Conservation (phyloP, 64 coral and sea anemone species). For the Porites australiensis region DNA sequence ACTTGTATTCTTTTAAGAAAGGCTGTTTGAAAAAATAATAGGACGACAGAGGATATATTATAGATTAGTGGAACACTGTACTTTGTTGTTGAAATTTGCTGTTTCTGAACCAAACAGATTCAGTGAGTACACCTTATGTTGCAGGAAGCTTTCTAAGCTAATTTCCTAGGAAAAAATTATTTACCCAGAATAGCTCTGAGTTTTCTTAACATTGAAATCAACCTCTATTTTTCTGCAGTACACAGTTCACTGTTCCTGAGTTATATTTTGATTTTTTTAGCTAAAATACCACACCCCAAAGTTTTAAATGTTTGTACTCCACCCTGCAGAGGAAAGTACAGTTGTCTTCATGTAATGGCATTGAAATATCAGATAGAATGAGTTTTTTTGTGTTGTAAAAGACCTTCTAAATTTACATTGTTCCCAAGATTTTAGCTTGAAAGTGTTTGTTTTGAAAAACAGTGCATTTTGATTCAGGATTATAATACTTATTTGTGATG, state of each 20-base stretch:
- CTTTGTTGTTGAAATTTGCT: neutral
- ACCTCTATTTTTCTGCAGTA: neutral
- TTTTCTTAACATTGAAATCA: too few relatives aligned
- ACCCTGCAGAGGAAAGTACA: neutral
- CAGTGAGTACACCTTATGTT: neutral
- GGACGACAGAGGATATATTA: neutral
- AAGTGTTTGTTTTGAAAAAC: too few relatives aligned
- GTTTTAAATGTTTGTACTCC: neutral
- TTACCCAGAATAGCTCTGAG: too few relatives aligned
- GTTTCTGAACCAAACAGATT: neutral
- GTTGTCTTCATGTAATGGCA: too few relatives aligned
- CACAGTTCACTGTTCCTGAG: neutral
- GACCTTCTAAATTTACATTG: too few relatives aligned
- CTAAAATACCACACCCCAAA: conserved; percentile 6
- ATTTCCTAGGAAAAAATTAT: too few relatives aligned
- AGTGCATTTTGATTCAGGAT: too few relatives aligned
- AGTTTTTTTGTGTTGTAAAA: too few relatives aligned
- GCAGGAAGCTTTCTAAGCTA: neutral
- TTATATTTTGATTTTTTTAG: neutral
- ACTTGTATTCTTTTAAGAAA: neutral
- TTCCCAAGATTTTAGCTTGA: too few relatives aligned
- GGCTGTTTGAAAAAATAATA: neutral
- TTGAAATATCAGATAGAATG: too few relatives aligned
- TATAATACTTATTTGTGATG: too few relatives aligned
- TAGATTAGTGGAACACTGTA: neutral